Base-by-base conservation (phyloP, 2,888 invertebrate species). In the Polydrusus pterygomalis region DNA sequence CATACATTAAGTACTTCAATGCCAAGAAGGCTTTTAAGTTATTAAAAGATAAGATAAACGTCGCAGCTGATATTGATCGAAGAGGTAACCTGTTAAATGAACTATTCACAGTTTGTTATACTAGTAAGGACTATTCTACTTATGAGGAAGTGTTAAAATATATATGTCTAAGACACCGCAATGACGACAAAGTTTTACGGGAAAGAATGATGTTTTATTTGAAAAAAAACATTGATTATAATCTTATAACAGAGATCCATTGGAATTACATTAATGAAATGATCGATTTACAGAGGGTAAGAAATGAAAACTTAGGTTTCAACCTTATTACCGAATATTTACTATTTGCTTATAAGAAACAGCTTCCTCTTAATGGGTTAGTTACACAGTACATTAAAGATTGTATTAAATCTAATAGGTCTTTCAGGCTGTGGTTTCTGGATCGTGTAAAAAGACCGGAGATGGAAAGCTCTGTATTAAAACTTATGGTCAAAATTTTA, bases 41-140 rank as follows among this genome's bases (percentile, higher is more conserved):
- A 8, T 56, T 82, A 20, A 81, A 81, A 77, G 80, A 81, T 45
- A 80, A 75, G 71, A 80, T 82, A 17, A 81, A 81, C 73, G 73
- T 82, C 8, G 79, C 81, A 7, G 76, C 80, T 18, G 72, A 79
- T 25, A 78, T 71, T 64, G 38, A 15, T 13, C 45, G 68, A 9
- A 78, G 82, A 60, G 18, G n/a, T 15, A 13, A n/a, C 9, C 67
- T 77, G 5, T 51, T 82, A 10, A 70, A 70, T 6, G 51, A 75
- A 34, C 49, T 82, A 68, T 51, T 81, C 15, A 47, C 75, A n/a
- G 63, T 74, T 18, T 82, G 81, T 49, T 45, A 56, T 40, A 34
- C 56, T 51, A 80, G 79, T 65, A 77, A 81, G 8, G 81, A 81
- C 72, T 76, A 79, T 9, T 62, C 56, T 11, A 65, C 78, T 17